Conservation (phyloP, 2,113 vertebrate species). For the Athene noctua region DNA sequence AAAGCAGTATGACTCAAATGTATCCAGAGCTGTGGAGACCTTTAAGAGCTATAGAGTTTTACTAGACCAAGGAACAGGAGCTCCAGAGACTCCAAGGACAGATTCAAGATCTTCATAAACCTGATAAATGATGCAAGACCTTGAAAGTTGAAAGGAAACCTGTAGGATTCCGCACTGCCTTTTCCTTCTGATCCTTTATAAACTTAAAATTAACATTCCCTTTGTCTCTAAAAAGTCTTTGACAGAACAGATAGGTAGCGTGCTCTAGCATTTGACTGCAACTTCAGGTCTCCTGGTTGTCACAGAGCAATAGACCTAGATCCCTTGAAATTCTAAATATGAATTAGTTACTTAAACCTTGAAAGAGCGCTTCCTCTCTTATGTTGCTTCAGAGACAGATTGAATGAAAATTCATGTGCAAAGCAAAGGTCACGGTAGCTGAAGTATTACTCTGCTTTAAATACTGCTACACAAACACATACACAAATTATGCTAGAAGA, state of each 20-base stretch:
- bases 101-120: background rate
- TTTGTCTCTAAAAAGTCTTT: background rate
- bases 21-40: background rate
- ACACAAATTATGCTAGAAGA: background rate
- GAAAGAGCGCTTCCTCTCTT: background rate
- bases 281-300: background rate
- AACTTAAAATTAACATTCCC: slow-evolving; percentile 6
- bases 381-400: background rate
- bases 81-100: background rate
- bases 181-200: background rate
- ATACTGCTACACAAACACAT: background rate
- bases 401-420: slow-evolving; percentile 8
- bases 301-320: background rate
- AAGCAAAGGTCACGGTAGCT: background rate
- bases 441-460: background rate
- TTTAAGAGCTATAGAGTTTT: background rate
- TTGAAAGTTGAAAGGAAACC: background rate
- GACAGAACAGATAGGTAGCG: background rate
- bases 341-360: background rate
- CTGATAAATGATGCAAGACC: background rate
- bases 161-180: background rate
- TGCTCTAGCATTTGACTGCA: background rate
- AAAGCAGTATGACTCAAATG: background rate
- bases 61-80: background rate
- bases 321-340: background rate